Base-by-base conservation (phyloP, 2,888 invertebrate species). In the Leptopilina drosophilae region DNA sequence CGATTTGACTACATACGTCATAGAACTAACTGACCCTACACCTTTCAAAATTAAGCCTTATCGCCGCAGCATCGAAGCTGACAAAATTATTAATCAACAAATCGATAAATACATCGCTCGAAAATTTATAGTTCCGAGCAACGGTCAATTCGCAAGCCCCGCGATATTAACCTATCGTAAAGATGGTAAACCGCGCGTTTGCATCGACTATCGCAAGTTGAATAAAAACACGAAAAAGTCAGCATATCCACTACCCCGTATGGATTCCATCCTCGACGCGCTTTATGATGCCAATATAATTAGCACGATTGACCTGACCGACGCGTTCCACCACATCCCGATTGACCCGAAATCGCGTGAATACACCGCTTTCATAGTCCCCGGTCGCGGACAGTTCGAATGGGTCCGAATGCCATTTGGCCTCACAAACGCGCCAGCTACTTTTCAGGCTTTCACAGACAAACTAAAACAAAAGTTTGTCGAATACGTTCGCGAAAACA, bases 181-280 rank as follows among this genome's bases (percentile, higher is more conserved):
- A 6, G 59, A 59, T 14, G 59, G 12, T n/a, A 59, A n/a, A 59
- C 59, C n/a, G n/a, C 2, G 59, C 3, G n/a, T 59, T n/a, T 59
- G 59, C 14, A 59, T 59, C 2, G 59, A 59, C n/a, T 12, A 12
- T 59, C 59, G 59, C 5, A 12, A 59, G n/a, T n/a, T 59, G 5
- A 59, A 59, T n/a, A 59, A 59, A 59, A n/a, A n/a, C 12, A 59
- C 59, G 14, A 14, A 59, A n/a, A 59, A 59, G n/a, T 59, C 59
- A 6, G 59, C 59, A 5, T 59, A 59, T n/a, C 59, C 59, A 14
- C 14, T 59, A 14, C 59, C 59, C 5, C 59, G 59, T 14, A 59
- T 59, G 59, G 59, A 59, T n/a, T n/a, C 14, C 12, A 59, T 59
- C 14, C 2, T 59, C 6, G 59, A 59, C 14, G 59, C 59, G 14